These are phyloP conservation scores for Catocala sponsa DNA, from an alignment of 2,888 invertebrate genomes.

Conservation along the genomic window DNA sequence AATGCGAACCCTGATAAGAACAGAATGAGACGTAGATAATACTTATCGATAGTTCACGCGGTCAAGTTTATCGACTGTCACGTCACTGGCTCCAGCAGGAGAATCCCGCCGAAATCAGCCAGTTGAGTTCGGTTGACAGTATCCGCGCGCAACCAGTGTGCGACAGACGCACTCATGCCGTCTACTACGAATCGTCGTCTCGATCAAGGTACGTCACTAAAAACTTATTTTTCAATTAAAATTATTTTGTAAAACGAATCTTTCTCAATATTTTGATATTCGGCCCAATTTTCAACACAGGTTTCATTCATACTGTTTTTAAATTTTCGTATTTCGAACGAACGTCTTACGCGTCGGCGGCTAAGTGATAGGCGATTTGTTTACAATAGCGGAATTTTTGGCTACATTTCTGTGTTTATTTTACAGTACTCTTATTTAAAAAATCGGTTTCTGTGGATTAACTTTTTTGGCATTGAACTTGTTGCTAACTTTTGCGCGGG, in stretches of 20 bases:
- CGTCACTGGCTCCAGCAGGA: constrained; percentile 51
- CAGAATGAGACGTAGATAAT: constrained; percentile 25
- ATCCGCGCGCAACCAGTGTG: constrained; percentile 74
- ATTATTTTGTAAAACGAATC: not conserved
- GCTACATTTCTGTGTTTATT: not conserved
- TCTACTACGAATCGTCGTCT: constrained; percentile 49
- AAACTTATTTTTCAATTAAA: constrained; percentile 43
- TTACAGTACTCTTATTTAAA: not conserved
- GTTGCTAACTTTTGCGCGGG: not conserved
- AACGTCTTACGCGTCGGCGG: constrained; percentile 19
- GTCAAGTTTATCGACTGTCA: constrained; percentile 53
- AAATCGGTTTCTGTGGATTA: not conserved
- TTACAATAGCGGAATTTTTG: constrained; percentile 28
- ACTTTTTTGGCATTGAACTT: not conserved
- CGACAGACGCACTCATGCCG: constrained; percentile 63
- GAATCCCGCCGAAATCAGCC: constrained; percentile 66
- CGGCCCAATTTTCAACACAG: not conserved
- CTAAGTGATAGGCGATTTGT: constrained; percentile 35
- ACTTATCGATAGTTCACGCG: constrained; percentile 58
- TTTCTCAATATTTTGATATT: not conserved
- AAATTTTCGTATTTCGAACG: constrained; percentile 10
- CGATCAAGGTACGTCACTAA: constrained; percentile 70
- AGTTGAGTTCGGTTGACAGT: constrained; percentile 60
- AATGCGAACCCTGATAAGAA: constrained; percentile 14
- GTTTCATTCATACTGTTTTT: not conserved